Percentiles rank a stretch among this genome's conserved stretches.
phyloP scores from a whole-genome alignment of 1,140 invertebrate genomes.

The Stegodyphus dumicola region DNA sequence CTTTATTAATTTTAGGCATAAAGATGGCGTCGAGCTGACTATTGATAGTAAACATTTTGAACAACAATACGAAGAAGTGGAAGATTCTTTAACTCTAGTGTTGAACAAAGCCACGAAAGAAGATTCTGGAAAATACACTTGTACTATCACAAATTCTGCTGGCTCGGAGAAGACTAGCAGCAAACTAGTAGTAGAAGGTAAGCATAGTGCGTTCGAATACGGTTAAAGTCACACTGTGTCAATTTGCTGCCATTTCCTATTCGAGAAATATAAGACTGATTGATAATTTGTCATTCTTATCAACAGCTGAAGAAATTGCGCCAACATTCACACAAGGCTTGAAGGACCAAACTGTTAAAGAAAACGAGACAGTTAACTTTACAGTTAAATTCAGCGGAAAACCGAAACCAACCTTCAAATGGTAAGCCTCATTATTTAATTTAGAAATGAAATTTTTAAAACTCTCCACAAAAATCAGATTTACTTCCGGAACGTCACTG shows the following conservation, averaged over 20 bases:
- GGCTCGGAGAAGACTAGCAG: slow-evolving; percentile 60
- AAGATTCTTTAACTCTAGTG: slow-evolving; percentile 78
- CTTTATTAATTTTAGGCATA: slow-evolving; percentile 15
- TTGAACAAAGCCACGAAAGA: slow-evolving; percentile 84
- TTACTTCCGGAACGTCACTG: no score
- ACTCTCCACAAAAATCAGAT: no score
- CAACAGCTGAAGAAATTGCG: slow-evolving; percentile 9
- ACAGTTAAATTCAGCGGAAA: slow-evolving; percentile 83
- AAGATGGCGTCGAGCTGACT: slow-evolving; percentile 52
- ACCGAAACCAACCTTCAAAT: slow-evolving; percentile 81
- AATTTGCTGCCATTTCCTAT: no score
- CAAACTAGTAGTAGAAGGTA: slow-evolving; percentile 74
- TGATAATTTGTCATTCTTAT: neutral
- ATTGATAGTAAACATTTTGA: slow-evolving; percentile 73
- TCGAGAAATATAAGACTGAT: no score
- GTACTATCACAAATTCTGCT: slow-evolving; percentile 61
- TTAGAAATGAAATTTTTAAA: no score
- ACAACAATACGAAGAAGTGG: slow-evolving; percentile 76
- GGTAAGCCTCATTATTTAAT: slow-evolving; percentile 69
- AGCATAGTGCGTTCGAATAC: neutral
- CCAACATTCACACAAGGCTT: slow-evolving; percentile 72
- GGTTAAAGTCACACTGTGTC: no score
- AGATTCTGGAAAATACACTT: slow-evolving; percentile 89
- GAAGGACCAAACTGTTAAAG: slow-evolving; percentile 77
- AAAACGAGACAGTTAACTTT: slow-evolving; percentile 77